Conservation (phyloP, 2,797 vertebrate species). For the Jordanella pulchra region DNA sequence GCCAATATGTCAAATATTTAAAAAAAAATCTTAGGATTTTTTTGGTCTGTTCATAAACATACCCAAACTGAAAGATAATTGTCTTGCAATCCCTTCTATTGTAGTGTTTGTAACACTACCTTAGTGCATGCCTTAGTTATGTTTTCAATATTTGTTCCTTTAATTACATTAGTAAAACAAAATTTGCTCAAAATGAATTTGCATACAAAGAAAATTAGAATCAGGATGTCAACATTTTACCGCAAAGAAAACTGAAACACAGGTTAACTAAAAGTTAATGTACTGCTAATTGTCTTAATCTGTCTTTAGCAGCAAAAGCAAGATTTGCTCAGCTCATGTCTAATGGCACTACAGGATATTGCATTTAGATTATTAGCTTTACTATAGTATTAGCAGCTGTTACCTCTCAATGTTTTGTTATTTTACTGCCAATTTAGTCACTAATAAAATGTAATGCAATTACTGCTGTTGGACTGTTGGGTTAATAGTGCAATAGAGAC, state of each 20-base stretch:
- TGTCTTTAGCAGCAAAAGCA: neutral
- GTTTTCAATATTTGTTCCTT: too few relatives aligned
- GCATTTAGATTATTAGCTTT: neutral
- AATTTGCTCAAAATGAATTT: neutral
- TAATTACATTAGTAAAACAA: neutral
- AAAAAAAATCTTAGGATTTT: neutral
- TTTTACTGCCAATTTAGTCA: slow-evolving; percentile 1
- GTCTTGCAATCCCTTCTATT: neutral
- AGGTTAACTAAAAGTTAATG: neutral
- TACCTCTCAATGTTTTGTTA: neutral
- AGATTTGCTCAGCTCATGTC: neutral
- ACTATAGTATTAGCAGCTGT: neutral
- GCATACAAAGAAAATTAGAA: neutral
- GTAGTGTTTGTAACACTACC: neutral
- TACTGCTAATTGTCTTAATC: neutral
- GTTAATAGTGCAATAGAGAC: slow-evolving; percentile 12
- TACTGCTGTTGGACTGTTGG: slow-evolving; percentile 1
- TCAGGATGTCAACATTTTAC: neutral
- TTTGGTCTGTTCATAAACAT: neutral
- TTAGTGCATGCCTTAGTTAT: neutral
- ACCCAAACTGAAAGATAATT: neutral
- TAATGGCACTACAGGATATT: neutral
- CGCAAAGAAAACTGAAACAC: neutral
- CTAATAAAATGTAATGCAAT: slow-evolving; percentile 2
- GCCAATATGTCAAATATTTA: neutral